Conservation (phyloP, 2,888 invertebrate species). For the Augiades crinisus region DNA sequence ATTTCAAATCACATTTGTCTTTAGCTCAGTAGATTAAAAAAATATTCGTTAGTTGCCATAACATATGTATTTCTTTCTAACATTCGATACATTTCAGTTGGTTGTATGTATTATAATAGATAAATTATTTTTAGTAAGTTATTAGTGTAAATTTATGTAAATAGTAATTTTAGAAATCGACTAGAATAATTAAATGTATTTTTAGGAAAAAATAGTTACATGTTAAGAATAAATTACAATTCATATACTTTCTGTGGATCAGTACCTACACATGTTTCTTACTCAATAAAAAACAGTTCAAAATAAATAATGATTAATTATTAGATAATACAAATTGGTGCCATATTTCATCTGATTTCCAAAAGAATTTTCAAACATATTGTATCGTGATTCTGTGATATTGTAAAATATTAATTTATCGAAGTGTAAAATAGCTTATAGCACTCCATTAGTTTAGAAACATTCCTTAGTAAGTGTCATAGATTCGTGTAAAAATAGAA, state of each 20-base stretch:
- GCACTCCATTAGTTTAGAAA: conserved; percentile 21
- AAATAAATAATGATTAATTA: not conserved
- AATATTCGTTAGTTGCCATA: conserved; percentile 22
- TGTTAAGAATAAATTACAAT: not conserved
- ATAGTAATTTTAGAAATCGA: not conserved
- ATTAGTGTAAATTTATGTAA: conserved; percentile 18
- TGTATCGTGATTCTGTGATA: conserved; percentile 64
- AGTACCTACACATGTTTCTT: not conserved
- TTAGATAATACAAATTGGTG: conserved; percentile 9
- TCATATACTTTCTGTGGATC: too few species aligned
- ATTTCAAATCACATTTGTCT: not conserved
- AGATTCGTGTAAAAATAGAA: conserved; percentile 11
- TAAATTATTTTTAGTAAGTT: conserved; percentile 29
- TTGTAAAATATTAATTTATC: conserved; percentile 46
- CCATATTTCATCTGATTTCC: conserved; percentile 8
- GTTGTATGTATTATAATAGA: conserved; percentile 6
- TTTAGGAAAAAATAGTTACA: too few species aligned
- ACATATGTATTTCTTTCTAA: conserved; percentile 7
- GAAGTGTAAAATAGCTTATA: conserved; percentile 13
- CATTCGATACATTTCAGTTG: conserved; percentile 8
- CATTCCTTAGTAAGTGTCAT: conserved; percentile 19
- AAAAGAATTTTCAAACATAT: conserved; percentile 17
- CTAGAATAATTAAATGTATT: not conserved
- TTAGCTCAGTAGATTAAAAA: conserved; percentile 2
- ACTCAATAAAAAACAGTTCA: not conserved